Base-by-base conservation (phyloP, 2,113 vertebrate genomes). In the Forbesichthys papilliferus region DNA sequence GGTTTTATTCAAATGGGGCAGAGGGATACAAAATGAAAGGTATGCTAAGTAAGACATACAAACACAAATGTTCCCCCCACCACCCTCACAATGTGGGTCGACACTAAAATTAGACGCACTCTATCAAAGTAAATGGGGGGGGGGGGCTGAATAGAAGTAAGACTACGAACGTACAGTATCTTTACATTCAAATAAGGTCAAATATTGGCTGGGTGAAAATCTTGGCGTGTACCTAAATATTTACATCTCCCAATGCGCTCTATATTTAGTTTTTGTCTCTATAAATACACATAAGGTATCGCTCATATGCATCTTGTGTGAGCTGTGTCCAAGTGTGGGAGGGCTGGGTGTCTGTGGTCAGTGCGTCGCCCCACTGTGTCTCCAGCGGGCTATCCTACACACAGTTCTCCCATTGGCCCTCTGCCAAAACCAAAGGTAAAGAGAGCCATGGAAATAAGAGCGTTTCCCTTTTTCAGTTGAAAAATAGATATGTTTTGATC, bases 401-500 rank as follows among this genome's bases (percentile, higher is more conserved):
- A 75, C 84, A 82, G 79, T 79, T 85, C 73, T 86, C 85, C 88
- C 73, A 75, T 75, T 88, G 89, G 89, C 86, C 20, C 47, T 53
- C 47, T 51, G 83, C 89, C 90, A 89, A 90, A 92, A 85, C 91
- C 88, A 65, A 88, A 90, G 86, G 90, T 91, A 90, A 75, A 86
- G 87, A 86, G 87, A 81, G 87, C 84, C 71, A 79, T 85, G 87
- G 82, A 92, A 92, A 92, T 91, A 82, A 89, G 77, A 90, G 80
- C 18, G 82, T 87, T 42, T 87, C 84, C 86, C 76, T 77, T 73
- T 71, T 60, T 73, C 61, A 83, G 87, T 89, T 84, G 83, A 89
- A 92, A 92, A 87, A 91, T 85, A 92, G 89, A 77, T 48, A 47
- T 62, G 80, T 86, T 92, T 90, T 92, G 88, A 91, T 92, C 86